phyloP scores from a whole-genome alignment of 2,113 vertebrate species.

The Lampris incognitus region DNA sequence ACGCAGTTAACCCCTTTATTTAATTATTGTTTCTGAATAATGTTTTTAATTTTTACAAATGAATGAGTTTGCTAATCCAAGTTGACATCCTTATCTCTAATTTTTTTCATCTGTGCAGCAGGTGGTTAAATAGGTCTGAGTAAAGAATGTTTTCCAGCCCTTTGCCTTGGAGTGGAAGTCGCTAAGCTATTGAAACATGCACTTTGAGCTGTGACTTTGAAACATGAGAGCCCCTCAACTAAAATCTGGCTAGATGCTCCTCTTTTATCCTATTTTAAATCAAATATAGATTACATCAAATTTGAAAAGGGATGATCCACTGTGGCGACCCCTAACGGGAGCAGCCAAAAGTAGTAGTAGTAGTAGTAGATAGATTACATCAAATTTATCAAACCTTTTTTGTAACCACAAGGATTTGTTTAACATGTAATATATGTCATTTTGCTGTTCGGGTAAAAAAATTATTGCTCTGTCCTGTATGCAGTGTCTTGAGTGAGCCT shows the following conservation, averaged over 20 bases:
- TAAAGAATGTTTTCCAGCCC: slow-evolving; percentile 40
- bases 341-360: too few relatives aligned
- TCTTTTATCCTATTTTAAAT: slow-evolving; percentile 1
- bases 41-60: slow-evolving; percentile 16
- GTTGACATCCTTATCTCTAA: slow-evolving; percentile 47
- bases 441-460: background rate
- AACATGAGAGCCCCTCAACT: slow-evolving; percentile 2
- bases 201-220: slow-evolving; percentile 36
- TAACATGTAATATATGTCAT: background rate
- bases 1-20: background rate
- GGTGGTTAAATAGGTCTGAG: slow-evolving; percentile 51
- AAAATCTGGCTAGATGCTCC: slow-evolving; percentile 4
- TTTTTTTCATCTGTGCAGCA: slow-evolving; percentile 61
- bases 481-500: slow-evolving; percentile 3
- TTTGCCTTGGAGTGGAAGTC: slow-evolving; percentile 30
- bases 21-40: background rate
- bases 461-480: background rate
- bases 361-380: too few relatives aligned
- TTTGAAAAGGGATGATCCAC: background rate
- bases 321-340: too few relatives aligned
- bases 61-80: slow-evolving; percentile 25
- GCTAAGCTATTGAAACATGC: slow-evolving; percentile 44
- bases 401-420: too few relatives aligned
- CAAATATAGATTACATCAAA: too few relatives aligned
- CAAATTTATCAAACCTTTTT: too few relatives aligned